Evolutionary conservation across 2,888 invertebrate species (phyloP), one percentile per base, ranked within the genome.

Genomic region (Entomobrya multifasciata): DNA sequence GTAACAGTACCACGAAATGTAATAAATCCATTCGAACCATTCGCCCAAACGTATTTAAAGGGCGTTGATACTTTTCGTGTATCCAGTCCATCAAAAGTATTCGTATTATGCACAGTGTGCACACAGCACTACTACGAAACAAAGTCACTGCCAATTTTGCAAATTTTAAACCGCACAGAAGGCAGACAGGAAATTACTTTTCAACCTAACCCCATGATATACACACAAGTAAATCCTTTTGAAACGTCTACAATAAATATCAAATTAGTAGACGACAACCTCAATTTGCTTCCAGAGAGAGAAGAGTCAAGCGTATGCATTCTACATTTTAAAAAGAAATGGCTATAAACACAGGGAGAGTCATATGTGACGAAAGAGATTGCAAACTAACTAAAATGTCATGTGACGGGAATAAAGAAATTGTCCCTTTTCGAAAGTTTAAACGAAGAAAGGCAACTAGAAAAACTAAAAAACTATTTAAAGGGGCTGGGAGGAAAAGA

Each of bases 351-450:
- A 30, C n/a, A n/a, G n/a, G 25, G 2, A 22, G 57, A 0, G 15
- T 62, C 1, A 15, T n/a, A n/a, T 62, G 62, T 11, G 30, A 30
- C n/a, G 62, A 62, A 15, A n/a, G 15, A 8, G 30, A 4, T 1
- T 62, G 62, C 13, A 30, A 62, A 30, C 30, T 62, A 8, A n/a
- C 15, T 4, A 62, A 62, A 62, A 62, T 62, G 27, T 27, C 62
- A 11, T 6, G 25, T 62, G n/a, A n/a, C 6, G 27, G 10, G 1
- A n/a, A 13, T 3, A 6, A 6, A 15, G 8, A 27, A 6, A n/a
- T 62, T 30, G 30, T 62, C 8, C 62, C 62, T 25, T 8, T 62
- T 0, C 27, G 11, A 62, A 25, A 20, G n/a, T 62, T 30, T 15
- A 27, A 8, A n/a, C 6, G 62, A 4, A 62, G 17, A n/a, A 62